Evolutionary conservation across 2,888 invertebrate genomes (phyloP).

Genomic region (Fragum fragum): DNA sequence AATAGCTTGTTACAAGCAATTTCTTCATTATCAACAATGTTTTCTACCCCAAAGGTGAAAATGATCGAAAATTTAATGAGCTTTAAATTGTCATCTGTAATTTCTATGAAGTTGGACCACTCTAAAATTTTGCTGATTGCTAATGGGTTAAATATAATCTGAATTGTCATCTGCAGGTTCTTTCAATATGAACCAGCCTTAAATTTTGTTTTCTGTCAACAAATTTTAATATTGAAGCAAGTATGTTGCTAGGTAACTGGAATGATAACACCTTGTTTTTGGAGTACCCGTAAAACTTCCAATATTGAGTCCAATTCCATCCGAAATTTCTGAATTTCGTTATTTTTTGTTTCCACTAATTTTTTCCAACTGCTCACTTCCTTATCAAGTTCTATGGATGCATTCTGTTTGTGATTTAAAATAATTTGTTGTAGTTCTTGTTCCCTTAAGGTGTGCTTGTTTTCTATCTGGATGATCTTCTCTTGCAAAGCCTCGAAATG

Average conservation of each 20-base stretch:
- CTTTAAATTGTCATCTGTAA: no score
- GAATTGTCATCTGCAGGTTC: no score
- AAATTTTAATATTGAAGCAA: not conserved
- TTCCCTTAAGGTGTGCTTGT: conserved; percentile 81
- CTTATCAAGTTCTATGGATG: conserved; percentile 76
- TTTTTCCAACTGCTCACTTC: conserved; percentile 83
- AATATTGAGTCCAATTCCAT: conserved; percentile 85
- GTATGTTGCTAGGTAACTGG: conserved; percentile 66
- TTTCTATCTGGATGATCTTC: conserved; percentile 83
- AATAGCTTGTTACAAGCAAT: no score
- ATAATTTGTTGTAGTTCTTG: conserved; percentile 82
- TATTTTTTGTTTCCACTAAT: conserved; percentile 84
- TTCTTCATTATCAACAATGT: no score
- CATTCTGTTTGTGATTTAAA: conserved; percentile 74
- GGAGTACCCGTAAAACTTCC: conserved; percentile 82
- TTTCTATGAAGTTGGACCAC: no score
- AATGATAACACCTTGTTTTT: conserved; percentile 84
- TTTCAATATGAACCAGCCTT: no score
- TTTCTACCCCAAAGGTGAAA: no score
- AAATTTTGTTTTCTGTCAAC: not conserved
- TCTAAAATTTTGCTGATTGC: no score
- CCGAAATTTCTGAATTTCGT: conserved; percentile 84
- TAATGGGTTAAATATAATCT: no score
- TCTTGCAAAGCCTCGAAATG: conserved; percentile 84
- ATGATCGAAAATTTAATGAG: no score